phyloP scores from a whole-genome alignment of 2,888 invertebrate genomes.

The Limenitis camilla region DNA sequence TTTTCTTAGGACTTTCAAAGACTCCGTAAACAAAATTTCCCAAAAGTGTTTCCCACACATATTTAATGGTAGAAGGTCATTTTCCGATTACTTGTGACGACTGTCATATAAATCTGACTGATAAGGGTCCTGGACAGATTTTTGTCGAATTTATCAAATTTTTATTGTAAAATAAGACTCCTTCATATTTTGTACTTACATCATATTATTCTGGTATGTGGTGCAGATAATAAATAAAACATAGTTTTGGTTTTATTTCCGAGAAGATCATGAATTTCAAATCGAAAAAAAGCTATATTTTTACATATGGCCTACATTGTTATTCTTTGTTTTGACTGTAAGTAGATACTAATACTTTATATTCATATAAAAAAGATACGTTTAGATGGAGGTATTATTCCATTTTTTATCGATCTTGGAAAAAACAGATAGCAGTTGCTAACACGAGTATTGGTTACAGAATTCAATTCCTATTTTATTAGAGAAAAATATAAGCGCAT shows the following conservation, averaged over 20 bases:
- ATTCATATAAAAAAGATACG: no score
- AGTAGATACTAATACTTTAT: not conserved
- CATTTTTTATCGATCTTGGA: not conserved
- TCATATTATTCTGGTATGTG: slow-evolving; percentile 7
- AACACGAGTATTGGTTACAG: not conserved
- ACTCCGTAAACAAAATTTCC: no score
- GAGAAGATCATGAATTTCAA: slow-evolving; percentile 22
- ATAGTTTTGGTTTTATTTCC: slow-evolving; percentile 7
- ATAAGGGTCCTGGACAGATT: no score
- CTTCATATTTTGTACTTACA: slow-evolving; percentile 2
- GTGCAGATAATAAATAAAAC: slow-evolving; percentile 17
- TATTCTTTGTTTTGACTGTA: slow-evolving; percentile 13
- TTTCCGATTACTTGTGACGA: no score
- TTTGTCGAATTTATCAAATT: not conserved
- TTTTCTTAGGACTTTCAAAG: no score
- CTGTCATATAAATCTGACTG: no score
- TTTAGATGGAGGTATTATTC: no score
- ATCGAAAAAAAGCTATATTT: slow-evolving; percentile 4
- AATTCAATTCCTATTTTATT: no score
- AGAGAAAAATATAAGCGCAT: no score
- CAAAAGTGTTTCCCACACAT: no score
- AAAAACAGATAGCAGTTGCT: not conserved
- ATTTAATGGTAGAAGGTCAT: no score
- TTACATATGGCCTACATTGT: slow-evolving; percentile 21
- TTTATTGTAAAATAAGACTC: not conserved